Conservation (phyloP, 1,140 invertebrate species). For the Oryctes rhinoceros region DNA sequence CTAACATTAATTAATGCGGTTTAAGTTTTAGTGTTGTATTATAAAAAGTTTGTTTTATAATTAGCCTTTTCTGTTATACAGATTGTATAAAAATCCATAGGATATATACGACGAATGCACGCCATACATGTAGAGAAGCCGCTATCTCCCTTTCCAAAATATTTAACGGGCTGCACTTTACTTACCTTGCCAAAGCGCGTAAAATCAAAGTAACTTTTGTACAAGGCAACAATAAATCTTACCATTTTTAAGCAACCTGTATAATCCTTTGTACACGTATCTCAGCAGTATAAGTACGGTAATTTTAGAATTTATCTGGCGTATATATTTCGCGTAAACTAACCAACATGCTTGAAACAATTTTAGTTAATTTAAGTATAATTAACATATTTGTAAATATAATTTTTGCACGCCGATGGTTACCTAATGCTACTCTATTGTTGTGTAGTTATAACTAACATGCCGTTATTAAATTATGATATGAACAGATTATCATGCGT, state of each 20-base stretch:
- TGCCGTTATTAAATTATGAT: not conserved
- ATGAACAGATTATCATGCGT: too few relatives aligned
- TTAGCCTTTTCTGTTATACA: conserved; percentile 8
- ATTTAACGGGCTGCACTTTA: too few relatives aligned
- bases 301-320: conserved; percentile 10
- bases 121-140: too few relatives aligned
- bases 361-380: conserved; percentile 2
- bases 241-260: too few relatives aligned
- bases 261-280: not conserved
- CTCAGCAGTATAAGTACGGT: not conserved
- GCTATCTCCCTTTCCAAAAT: too few relatives aligned
- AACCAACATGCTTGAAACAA: conserved; percentile 20
- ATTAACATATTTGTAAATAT: conserved; percentile 38
- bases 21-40: conserved; percentile 16
- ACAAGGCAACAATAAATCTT: too few relatives aligned
- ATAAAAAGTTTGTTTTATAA: conserved; percentile 1
- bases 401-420: conserved; percentile 12
- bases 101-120: too few relatives aligned
- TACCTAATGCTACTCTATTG: not conserved
- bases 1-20: conserved; percentile 23
- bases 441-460: not conserved
- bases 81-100: not conserved
- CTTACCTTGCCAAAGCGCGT: too few relatives aligned
- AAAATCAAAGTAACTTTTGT: too few relatives aligned
- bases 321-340: conserved; percentile 33